A percentile compares a stretch with the other conserved stretches of the same genome.
Evolutionary conservation across 2,113 vertebrate genomes (phyloP).

Genomic region (Mirza zaza): DNA sequence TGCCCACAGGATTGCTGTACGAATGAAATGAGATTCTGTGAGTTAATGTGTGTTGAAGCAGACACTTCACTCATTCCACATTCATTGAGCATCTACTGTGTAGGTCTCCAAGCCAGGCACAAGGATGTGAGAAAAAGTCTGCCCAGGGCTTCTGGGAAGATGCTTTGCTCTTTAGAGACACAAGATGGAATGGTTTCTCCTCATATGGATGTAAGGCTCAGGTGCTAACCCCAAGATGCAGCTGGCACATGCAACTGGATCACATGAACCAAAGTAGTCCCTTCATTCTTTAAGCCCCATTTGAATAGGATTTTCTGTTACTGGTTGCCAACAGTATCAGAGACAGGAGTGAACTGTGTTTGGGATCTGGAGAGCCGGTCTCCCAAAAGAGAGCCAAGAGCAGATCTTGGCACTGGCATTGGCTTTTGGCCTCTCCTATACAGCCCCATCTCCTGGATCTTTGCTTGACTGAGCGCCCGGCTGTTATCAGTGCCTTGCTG

Average conservation of each 20-base stretch:
- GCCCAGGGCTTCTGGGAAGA: background rate
- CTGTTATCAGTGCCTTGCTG: background rate
- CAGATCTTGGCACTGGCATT: background rate
- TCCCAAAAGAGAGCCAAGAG: background rate
- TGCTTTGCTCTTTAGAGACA: background rate
- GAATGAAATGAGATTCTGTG: background rate
- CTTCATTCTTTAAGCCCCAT: background rate
- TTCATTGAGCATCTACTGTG: fast-evolving
- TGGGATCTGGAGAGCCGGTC: background rate
- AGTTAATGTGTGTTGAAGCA: background rate
- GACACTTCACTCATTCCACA: background rate
- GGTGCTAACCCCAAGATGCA: background rate
- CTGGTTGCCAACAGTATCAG: background rate
- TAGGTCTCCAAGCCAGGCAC: background rate
- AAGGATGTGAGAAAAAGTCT: background rate
- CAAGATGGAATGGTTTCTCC: background rate
- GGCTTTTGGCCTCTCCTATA: background rate
- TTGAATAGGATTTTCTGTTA: background rate
- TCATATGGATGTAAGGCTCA: background rate
- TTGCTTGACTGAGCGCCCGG: background rate
- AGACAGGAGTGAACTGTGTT: fast-evolving
- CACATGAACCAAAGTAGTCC: background rate
- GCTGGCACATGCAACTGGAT: background rate
- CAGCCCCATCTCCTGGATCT: background rate
- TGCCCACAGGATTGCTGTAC: background rate